Conservation (phyloP, 2,113 vertebrate genomes). For the Leptodactylus fuscus region DNA sequence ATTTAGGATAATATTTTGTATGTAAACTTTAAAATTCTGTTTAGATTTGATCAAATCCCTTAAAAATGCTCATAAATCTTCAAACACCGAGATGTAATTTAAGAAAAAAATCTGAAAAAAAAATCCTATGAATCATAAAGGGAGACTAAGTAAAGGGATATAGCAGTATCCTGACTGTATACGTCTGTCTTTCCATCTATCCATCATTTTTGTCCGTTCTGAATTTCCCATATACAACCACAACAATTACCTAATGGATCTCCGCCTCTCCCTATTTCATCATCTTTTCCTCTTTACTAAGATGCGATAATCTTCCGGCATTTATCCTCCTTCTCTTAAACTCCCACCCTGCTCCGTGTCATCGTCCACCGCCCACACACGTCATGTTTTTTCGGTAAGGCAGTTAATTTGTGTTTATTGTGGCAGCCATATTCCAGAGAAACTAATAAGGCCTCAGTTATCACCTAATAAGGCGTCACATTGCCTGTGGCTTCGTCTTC, state of each 20-base stretch:
- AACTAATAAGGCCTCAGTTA: not conserved
- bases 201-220: not conserved
- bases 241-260: slow-evolving; percentile 3
- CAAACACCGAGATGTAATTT: too few relatives aligned
- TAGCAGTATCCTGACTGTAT: not conserved
- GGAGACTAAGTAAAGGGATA: not conserved
- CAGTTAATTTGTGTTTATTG: not conserved
- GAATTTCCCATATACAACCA: not conserved
- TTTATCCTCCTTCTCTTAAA: not conserved
- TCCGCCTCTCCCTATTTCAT: slow-evolving; percentile 7
- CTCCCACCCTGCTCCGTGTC: not conserved
- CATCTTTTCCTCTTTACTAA: slow-evolving; percentile 25
- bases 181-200: not conserved
- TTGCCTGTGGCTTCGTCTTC: too few relatives aligned
- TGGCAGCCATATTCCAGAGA: not conserved
- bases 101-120: not conserved
- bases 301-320: not conserved
- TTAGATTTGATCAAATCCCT: too few relatives aligned
- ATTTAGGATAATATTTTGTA: too few relatives aligned
- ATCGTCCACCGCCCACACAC: not conserved
- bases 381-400: not conserved
- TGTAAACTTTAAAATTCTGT: too few relatives aligned
- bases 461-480: too few relatives aligned
- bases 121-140: not conserved
- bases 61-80: too few relatives aligned